Evolutionary conservation across 2,797 vertebrate genomes (phyloP), one percentile per base, ranked within the genome.

Genomic region (Telmatherina bonti): DNA sequence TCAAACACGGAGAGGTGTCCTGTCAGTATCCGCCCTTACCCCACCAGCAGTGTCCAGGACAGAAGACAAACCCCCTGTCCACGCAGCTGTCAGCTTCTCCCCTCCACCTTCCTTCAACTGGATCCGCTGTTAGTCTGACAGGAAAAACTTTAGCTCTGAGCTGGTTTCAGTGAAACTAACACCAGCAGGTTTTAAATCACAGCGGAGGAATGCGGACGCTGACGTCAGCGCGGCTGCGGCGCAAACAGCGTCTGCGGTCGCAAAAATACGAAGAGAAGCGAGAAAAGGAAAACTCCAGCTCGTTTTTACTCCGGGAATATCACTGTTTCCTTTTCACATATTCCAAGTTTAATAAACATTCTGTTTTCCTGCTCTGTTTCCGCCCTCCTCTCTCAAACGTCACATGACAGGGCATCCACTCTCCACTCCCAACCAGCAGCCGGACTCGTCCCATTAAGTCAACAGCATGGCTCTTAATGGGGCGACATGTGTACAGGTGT

Each of bases 361-460:
- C 47, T 38, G 43, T 49, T 49, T 63, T 12, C 63, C 55, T 62
- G 26, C 61, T 82, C 54, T 9, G 60, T 56, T 45, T 77, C 82
- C 78, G 58, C 57, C 71, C 53, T 56, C 36, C 27, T 55, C 38
- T 36, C 33, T 57, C 55, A 3, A 61, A n/a, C 54, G 89, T 95
- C 94, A 95, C 93, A 75, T 94, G 93, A 94, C 74, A 22, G 76
- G 51, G 58, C 74, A 78, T 88, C 91, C 82, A 83, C 75, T 72
- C 84, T 88, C 91, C 82, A 83, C 75, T 72, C 84, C 35, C 76
- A 71, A 43, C 60, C 57, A 38, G 60, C 73, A 24, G 13, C 10
- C 29, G 12, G 47, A 38, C 26, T 49, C 33, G 22, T 55, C 62
- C 58, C 30, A 60, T 36, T 3, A 60, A n/a, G 27, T 8, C 52